Evolutionary conservation across 2,113 vertebrate genomes (phyloP), one percentile per base, ranked within the genome.

Genomic region (Dunckerocampus dactyliophorus): DNA sequence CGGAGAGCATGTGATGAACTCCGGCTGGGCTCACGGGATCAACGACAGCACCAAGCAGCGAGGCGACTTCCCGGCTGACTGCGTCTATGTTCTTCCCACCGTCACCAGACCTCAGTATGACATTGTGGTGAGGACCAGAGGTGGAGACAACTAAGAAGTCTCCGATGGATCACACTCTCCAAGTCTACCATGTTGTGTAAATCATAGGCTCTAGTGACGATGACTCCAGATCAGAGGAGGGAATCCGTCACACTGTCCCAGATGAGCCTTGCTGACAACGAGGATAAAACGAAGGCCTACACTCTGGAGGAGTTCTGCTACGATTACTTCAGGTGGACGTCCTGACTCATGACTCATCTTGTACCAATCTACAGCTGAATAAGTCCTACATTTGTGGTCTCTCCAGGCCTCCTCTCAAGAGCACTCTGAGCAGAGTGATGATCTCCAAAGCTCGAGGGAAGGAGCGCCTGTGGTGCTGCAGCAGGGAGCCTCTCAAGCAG

Each of bases 271-370:
- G 71, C 82, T 0, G 93, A 94, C 50, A 89, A 79, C 0, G 93
- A 94, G 78, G 94, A 92, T 68, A 90, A 89, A 73, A 49, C 87
- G 1, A 98, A 96, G 62, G 93, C 93, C 0, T 97, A 97, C 84
- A 98, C 96, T 0, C 85, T 99, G 89, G 96, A 99, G 79, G 96
- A 98, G 65, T 98, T 94, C 81, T 98, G 96, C 63, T 97, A 95
- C 0, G 94, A 99, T 81, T 93, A 95, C 84, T 99, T 99, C 87
- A 95, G 97, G 96, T 99, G 74, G 0, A 24, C 21, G 0, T 24
- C 9, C 20, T 1, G 2, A 60, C 5, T n/a, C 20, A 24, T 34
- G 31, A 34, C 8, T 14, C 54, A 1, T n/a, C 13, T 17, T 16
- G 5, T 42, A 12, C 21, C 17, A 37, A 59, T 46, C 39, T 24